Percentiles rank a stretch among this genome's conserved stretches.
These are phyloP conservation scores for Sapayoa aenigma DNA, from an alignment of 2,113 vertebrate genomes.

Conservation along the genomic window DNA sequence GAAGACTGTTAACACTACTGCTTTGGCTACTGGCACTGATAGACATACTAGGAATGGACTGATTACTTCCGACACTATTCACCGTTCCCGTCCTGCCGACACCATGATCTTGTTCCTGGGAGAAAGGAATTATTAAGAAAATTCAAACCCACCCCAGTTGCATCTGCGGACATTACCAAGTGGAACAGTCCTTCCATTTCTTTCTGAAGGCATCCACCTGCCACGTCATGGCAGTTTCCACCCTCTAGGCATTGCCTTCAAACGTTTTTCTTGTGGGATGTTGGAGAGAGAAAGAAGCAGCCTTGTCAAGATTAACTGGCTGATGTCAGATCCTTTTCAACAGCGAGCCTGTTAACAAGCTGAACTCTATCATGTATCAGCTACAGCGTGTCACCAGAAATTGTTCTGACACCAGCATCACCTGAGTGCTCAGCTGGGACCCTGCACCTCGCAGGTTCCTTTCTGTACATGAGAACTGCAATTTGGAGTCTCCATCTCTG, in stretches of 20 bases:
- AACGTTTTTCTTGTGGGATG: not conserved
- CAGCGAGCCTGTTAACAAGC: not conserved
- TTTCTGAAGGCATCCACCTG: slow-evolving; percentile 8
- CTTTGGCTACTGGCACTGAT: slow-evolving; percentile 99
- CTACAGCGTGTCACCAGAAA: not conserved
- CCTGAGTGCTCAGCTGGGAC: not conserved
- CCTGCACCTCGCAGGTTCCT: not conserved
- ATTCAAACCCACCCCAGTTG: not conserved
- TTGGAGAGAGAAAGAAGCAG: not conserved
- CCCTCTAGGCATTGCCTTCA: slow-evolving; percentile 33
- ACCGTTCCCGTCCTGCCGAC: slow-evolving; percentile 92
- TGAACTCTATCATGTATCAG: slow-evolving; percentile 13
- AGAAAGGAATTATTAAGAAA: slow-evolving; percentile 18
- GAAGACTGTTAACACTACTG: slow-evolving; percentile 98
- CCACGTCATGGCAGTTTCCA: not conserved
- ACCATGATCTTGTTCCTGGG: slow-evolving; percentile 90
- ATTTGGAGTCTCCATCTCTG: not conserved
- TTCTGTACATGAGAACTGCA: not conserved
- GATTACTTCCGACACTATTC: slow-evolving; percentile 98
- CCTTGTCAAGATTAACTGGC: slow-evolving; percentile 49
- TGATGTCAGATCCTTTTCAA: slow-evolving; percentile 47
- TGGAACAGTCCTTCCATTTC: not conserved
- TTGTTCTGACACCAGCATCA: slow-evolving; percentile 28
- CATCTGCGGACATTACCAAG: not conserved
- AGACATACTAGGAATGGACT: slow-evolving; percentile 99